Evolutionary conservation across 1,140 invertebrate species (phyloP), one percentile per base, ranked within the genome.

Genomic region (Euwallacea similis): DNA sequence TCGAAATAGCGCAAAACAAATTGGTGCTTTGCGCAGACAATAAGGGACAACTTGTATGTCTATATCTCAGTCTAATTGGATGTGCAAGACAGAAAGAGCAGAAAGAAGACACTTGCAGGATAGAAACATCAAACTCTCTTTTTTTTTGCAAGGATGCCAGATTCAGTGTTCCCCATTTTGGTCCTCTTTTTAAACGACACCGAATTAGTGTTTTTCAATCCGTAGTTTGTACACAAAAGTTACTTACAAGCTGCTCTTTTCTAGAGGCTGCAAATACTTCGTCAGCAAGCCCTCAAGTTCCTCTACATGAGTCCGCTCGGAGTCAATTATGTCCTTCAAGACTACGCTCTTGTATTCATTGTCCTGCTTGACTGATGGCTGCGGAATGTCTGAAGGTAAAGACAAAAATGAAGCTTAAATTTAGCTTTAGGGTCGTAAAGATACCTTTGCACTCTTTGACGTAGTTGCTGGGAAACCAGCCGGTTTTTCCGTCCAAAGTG

Each of bases 391-490:
- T 80, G 62, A 47, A 76, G 75, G 54, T 55, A 58, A 66, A 41
- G 41, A 41, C 9, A 6, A 61, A 61, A 15, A n/a, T 15, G 4
- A 64, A 47, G 46, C 42, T 61, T 56, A 61, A 47, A 64, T 47
- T 9, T 64, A 50, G n/a, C 7, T 16, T 64, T 61, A 41, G 3
- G 0, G 46, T 61, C 7, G 7, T n/a, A 42, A 3, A 42, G 42
- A 2, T 64, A 84, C 86, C 82, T 87, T 92, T 93, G 78, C 89
- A 90, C 81, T 97, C 94, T 78, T 91, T 93, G 15, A 98, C 95
- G 88, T 98, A 98, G 84, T 98, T 97, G 75, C 94, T 95, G 71
- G 97, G 97, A 85, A 99, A 99, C 97, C 97, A 99, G 75, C 96
- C 97, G 72, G 96, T 98, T 81, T 94, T 93, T 61, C 95, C 96